A percentile compares a stretch with the other conserved stretches of the same genome.
phyloP scores from a whole-genome alignment of 2,888 invertebrate genomes.

The Cryptosula pallasiana region DNA sequence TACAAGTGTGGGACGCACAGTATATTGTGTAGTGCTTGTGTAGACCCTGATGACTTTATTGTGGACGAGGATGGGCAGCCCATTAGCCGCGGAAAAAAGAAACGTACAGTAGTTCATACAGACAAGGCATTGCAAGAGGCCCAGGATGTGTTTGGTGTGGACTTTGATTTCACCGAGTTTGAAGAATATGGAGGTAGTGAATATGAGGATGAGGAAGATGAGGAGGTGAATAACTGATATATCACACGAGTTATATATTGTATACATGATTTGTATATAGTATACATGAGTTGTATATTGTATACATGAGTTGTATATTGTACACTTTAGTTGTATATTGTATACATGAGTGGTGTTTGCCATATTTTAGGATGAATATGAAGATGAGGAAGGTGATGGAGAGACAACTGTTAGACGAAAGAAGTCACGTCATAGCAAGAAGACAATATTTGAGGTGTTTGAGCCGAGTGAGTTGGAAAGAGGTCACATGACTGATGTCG shows the following conservation, averaged over 20 bases:
- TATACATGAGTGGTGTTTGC: too few relatives aligned
- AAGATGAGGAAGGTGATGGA: slow-evolving; percentile 39
- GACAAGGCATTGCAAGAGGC: slow-evolving; percentile 86
- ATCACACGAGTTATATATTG: too few relatives aligned
- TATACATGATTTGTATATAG: too few relatives aligned
- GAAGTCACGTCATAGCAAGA: slow-evolving; percentile 40
- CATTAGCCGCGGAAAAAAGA: slow-evolving; percentile 43
- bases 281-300: too few relatives aligned
- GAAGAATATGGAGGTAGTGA: slow-evolving; percentile 49
- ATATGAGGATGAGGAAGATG: slow-evolving; percentile 45
- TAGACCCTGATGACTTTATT: slow-evolving; percentile 84
- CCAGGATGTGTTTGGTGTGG: slow-evolving; percentile 98
- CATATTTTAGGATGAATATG: slow-evolving; percentile 37
- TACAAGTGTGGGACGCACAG: too few relatives aligned
- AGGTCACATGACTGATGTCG: slow-evolving; percentile 89
- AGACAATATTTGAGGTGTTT: slow-evolving; percentile 63
- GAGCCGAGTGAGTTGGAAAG: slow-evolving; percentile 95
- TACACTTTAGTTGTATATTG: not conserved
- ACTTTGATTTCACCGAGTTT: slow-evolving; percentile 67
- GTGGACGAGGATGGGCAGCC: slow-evolving; percentile 76
- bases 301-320: too few relatives aligned
- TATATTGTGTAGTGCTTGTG: too few relatives aligned
- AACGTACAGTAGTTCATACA: slow-evolving; percentile 35
- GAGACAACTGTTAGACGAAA: slow-evolving; percentile 33
- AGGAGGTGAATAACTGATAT: too few relatives aligned